Evolutionary conservation across 2,797 vertebrate species (phyloP), one percentile per base, ranked within the genome.

Genomic region (Sardinella longiceps): DNA sequence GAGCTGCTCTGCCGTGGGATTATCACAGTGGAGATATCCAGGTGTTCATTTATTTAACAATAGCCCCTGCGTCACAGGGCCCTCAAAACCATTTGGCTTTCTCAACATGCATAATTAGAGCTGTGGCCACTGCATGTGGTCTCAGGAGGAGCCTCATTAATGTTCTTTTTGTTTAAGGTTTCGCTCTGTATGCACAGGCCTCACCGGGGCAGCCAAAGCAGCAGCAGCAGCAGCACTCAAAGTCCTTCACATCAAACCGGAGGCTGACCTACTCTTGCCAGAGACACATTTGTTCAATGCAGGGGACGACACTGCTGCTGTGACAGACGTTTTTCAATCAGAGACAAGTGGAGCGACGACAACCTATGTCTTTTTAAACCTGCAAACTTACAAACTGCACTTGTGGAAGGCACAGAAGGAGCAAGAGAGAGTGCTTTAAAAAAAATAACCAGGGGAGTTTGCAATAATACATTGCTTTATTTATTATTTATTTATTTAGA

Each of bases 31-130:
- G 14, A 66, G 48, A 84, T 43, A 77, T 43, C 23, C 80, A 84
- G 81, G 84, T 81, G 84, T 74, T 87, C 51, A 84, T 86, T 86
- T 80, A 81, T 86, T 86, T 84, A 43, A 86, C 82, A 84, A 87
- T 81, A 82, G 25, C 46, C 39, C 25, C 39, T 84, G 63, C 82
- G 77, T 45, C 80, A 85, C 28, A 39, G 81, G 66, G 37, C n/a
- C 58, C 81, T 48, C 1, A 12, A 82, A 28, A 43, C 7, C 28
- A 80, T 66, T 39, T 48, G 46, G 80, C 70, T 56, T 85, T 51
- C 82, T 81, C n/a, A 39, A 70, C 81, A 82, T n/a, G 80, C 53
- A 70, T 74, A 25, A 56, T 39, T 81, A 81, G 50, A n/a, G 46
- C 43, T 74, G 81, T 60, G 48, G 80, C 20, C 33, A 43, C 46